Evolutionary conservation across 2,888 invertebrate genomes (phyloP).

Genomic region (Parapristionchus giblindavisi): DNA sequence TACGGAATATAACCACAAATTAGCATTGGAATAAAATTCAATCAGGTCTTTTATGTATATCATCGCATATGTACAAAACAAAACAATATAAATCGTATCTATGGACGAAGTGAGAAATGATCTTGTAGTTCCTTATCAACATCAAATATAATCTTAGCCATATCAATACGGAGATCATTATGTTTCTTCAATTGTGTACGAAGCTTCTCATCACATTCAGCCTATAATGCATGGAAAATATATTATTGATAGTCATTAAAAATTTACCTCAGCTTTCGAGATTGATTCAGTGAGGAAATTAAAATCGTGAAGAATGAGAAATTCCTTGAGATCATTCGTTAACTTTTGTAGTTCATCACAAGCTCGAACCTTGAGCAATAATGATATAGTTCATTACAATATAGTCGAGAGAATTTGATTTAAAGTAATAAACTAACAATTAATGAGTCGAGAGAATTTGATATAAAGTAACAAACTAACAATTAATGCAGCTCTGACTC

Average conservation of each 20-base stretch:
- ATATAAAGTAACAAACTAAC: slow-evolving; percentile 42
- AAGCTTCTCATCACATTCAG: slow-evolving; percentile 48
- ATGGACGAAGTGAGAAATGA: slow-evolving; percentile 47
- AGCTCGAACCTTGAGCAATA: slow-evolving; percentile 81
- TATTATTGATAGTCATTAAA: not conserved
- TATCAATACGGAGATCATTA: slow-evolving; percentile 48
- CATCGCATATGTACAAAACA: slow-evolving; percentile 26
- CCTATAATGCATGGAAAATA: slow-evolving; percentile 4
- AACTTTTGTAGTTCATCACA: slow-evolving; percentile 96
- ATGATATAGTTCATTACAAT: not conserved
- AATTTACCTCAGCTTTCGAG: slow-evolving; percentile 66
- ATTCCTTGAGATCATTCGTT: slow-evolving; percentile 96
- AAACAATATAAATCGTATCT: not conserved
- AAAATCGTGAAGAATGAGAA: slow-evolving; percentile 95
- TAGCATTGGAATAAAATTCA: not conserved
- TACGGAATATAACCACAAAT: too few species aligned
- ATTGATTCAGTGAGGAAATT: slow-evolving; percentile 97
- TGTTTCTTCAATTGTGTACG: slow-evolving; percentile 45
- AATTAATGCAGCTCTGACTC: slow-evolving; percentile 62
- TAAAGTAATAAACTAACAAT: not conserved
- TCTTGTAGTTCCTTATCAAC: slow-evolving; percentile 54
- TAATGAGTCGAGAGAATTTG: not conserved
- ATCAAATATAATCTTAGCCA: slow-evolving; percentile 54
- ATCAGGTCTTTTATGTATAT: slow-evolving; percentile 4
- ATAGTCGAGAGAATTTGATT: not conserved